phyloP scores from a whole-genome alignment of 2,113 vertebrate species.

The Colaptes auratus region DNA sequence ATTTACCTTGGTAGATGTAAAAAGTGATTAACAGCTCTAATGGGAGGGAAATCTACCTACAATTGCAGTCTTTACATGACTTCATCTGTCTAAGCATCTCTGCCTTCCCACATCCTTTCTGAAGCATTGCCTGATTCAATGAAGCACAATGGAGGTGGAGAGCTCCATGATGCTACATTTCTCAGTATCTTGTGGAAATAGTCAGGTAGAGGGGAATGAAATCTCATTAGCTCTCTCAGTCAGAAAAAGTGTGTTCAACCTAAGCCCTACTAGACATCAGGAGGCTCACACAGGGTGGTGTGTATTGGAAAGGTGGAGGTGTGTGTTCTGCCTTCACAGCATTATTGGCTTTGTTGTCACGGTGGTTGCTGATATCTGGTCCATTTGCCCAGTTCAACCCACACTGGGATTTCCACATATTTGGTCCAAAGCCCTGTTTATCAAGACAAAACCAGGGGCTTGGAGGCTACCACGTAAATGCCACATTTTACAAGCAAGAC shows the following conservation, averaged over 20 bases:
- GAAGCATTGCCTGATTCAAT: neutral
- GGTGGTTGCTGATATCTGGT: neutral
- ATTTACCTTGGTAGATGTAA: neutral
- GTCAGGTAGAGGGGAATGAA: neutral
- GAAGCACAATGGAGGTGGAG: neutral
- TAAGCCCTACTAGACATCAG: neutral
- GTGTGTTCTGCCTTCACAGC: neutral
- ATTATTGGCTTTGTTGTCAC: neutral
- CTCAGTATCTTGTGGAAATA: neutral
- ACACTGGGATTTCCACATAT: conserved; percentile 3
- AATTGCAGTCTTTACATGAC: neutral
- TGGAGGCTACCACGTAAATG: neutral
- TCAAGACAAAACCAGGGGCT: neutral
- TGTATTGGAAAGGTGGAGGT: neutral
- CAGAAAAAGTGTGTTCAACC: neutral
- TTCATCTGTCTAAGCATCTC: neutral
- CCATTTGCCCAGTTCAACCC: neutral
- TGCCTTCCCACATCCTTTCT: neutral
- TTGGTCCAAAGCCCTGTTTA: conserved; percentile 18
- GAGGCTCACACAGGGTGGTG: neutral
- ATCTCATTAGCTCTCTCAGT: neutral
- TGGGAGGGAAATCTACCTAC: neutral
- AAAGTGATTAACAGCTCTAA: neutral
- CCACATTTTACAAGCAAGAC: conserved; percentile 12
- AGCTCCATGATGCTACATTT: neutral